A percentile compares a stretch with the other conserved stretches of the same genome.
These are phyloP conservation scores for Crocuta crocuta DNA, from an alignment of 2,113 vertebrate species.

Conservation along the genomic window DNA sequence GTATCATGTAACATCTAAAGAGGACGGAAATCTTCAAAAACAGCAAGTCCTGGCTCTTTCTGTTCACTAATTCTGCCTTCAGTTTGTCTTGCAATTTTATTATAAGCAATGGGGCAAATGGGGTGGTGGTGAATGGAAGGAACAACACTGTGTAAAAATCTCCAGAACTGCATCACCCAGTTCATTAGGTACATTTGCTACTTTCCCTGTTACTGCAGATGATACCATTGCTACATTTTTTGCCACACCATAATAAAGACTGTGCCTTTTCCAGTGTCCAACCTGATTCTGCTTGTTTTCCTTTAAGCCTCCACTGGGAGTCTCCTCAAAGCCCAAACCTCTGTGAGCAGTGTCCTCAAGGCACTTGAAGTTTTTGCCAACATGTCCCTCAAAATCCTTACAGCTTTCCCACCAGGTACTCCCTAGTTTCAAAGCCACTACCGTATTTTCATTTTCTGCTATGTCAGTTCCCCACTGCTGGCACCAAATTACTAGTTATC, in stretches of 20 bases:
- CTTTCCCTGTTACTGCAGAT: not conserved
- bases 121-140: not conserved
- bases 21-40: constrained; percentile 31
- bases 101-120: not conserved
- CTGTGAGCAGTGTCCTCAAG: not conserved
- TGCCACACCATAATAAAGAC: not conserved
- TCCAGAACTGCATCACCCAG: not conserved
- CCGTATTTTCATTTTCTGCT: not conserved
- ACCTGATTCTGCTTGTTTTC: not conserved
- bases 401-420: not conserved
- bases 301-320: not conserved
- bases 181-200: not conserved
- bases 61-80: not conserved
- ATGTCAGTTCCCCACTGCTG: not conserved
- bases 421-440: not conserved
- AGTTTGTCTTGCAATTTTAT: not conserved
- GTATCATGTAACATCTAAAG: not conserved
- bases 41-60: not conserved
- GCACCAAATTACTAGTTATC: not conserved
- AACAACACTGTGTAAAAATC: not conserved
- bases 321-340: not conserved
- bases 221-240: not conserved
- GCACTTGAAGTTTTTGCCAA: not conserved
- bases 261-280: constrained; percentile 12
- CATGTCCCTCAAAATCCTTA: not conserved